Evolutionary conservation across 2,113 vertebrate genomes (phyloP), one percentile per base, ranked within the genome.

Genomic region (Arvicanthis niloticus): DNA sequence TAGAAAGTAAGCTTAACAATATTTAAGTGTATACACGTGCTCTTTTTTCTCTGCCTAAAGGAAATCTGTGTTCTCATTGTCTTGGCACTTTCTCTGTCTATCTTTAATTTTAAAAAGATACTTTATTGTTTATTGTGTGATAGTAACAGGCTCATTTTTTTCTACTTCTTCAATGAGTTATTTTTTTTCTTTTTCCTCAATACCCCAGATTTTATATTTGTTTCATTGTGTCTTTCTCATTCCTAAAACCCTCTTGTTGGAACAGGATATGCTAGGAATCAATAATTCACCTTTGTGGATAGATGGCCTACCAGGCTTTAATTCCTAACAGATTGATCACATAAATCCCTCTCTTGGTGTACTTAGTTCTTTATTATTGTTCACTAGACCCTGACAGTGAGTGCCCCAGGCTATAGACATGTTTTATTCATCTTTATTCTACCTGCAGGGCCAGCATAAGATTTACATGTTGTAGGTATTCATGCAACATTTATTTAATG

Each of bases 311-410:
- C 93, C 91, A 93, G 87, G 88, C 95, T 97, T 96, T 97, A 97
- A 97, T 96, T 97, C 95, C 87, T 87, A 96, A 72, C 94, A 91
- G 76, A 97, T 95, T 94, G 97, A 97, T 97, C 97, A 97, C 77
- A 88, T 89, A 97, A 96, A 98, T 97, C 96, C 95, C 95, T 96
- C 73, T 94, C 86, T 94, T 78, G 3, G 2, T 84, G 93, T 89
- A 84, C 77, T 97, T 96, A 93, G 96, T 42, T 96, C 91, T 96
- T 78, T 95, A 96, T 97, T 91, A 95, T 78, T 42, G 9, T 65
- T 97, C 96, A 89, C 86, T 67, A 91, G 96, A 97, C 91, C 96
- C 67, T 97, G 94, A 96, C 94, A 93, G 67, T 40, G 62, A 91
- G 34, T 94, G 88, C 81, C 91, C 60, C 77, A 84, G 95, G 94